Conservation (phyloP, 2,113 vertebrate genomes). For the Alosa alosa region DNA sequence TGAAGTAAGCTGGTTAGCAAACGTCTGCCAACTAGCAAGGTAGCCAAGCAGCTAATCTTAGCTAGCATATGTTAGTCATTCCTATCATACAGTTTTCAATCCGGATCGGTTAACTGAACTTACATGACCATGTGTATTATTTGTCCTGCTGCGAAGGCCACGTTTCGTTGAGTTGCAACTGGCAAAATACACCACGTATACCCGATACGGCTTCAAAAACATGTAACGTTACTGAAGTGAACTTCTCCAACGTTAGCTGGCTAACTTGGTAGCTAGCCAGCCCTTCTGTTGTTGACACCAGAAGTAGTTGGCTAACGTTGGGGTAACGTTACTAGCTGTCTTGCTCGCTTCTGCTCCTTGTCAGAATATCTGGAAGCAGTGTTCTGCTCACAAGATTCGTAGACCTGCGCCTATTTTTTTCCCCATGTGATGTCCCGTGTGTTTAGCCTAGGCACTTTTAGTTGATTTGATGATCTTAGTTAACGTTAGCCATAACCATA, state of each 20-base stretch:
- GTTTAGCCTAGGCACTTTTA: background rate
- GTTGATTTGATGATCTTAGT: background rate
- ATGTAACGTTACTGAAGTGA: slow-evolving; percentile 49
- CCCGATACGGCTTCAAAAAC: background rate
- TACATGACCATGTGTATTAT: background rate
- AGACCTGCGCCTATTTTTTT: background rate
- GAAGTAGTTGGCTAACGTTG: background rate
- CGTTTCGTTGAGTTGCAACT: background rate
- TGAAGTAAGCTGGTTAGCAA: slow-evolving; percentile 14
- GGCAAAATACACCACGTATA: background rate
- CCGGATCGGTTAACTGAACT: background rate
- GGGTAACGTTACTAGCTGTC: background rate
- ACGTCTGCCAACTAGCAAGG: background rate
- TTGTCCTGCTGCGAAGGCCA: background rate
- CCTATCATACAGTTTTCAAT: background rate
- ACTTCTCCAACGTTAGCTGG: background rate
- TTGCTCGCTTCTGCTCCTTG: background rate
- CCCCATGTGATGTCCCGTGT: background rate
- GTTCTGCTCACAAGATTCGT: background rate
- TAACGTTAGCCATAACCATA: background rate
- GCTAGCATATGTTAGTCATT: background rate
- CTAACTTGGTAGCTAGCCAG: slow-evolving; percentile 25
- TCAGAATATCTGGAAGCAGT: background rate
- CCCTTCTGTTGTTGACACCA: background rate
- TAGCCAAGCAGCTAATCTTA: background rate